Evolutionary conservation across 2,888 invertebrate species (phyloP), one percentile per base, ranked within the genome.

Genomic region (Salpingus planirostris): DNA sequence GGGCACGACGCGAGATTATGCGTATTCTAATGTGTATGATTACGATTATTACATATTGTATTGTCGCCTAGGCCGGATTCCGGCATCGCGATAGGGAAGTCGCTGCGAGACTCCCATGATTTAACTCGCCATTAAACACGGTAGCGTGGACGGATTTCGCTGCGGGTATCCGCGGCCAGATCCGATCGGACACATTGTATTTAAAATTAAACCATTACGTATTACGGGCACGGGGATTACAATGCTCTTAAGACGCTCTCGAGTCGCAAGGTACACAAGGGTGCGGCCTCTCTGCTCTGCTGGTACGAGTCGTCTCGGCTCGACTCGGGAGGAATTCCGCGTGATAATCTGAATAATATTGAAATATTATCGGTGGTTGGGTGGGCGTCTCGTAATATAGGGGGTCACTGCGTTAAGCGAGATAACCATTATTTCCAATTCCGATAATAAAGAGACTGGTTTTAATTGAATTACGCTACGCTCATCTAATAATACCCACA

Each of bases 1-100:
- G n/a, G n/a, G n/a, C n/a, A 38, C 41, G 39, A 38, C 40, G 29
- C 23, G 25, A 38, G 44, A 43, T 45, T 43, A 45, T 42, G n/a
- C n/a, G 38, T 43, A 47, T 43, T 49, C 44, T 46, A n/a, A 46
- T 47, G 46, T 51, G 46, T 49, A 49, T 43, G 46, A 52, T 52
- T 52, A 50, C 47, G 47, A 50, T 51, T 49, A 52, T 51, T 50
- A 49, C 48, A 47, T 42, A 48, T 46, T 53, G 48, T 48, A 46
- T 44, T 43, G 46, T 49, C 49, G 46, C 47, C 44, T 40, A n/a
- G 28, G 29, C 26, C 29, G 44, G 50, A 50, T 49, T 22, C 18
- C 33, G n/a, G n/a, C n/a, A n/a, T n/a, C n/a, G n/a, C n/a, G n/a
- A n/a, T n/a, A n/a, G n/a, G n/a, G n/a, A n/a, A n/a, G n/a, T n/a